phyloP scores from a whole-genome alignment of 2,888 invertebrate species.

The Reticulitermes lucifugus region DNA sequence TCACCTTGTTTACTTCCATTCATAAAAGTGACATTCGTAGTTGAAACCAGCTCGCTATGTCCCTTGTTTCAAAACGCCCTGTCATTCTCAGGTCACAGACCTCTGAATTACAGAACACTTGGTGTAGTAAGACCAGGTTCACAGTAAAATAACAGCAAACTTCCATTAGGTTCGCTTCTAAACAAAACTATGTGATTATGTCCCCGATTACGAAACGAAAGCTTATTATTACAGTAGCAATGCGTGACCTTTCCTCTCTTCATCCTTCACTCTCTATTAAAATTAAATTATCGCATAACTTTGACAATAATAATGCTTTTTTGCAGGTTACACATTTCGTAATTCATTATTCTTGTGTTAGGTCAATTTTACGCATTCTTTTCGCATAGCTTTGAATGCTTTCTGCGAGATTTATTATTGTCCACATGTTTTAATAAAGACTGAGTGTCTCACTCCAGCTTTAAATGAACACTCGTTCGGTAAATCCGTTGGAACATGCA shows the following conservation, averaged over 20 bases:
- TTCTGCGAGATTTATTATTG: too few species aligned
- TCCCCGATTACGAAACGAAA: neutral
- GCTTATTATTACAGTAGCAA: neutral
- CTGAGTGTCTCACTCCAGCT: too few species aligned
- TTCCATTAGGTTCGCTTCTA: neutral
- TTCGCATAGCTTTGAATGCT: too few species aligned
- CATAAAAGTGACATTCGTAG: too few species aligned
- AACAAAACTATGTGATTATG: slow-evolving; percentile 3
- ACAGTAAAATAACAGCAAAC: neutral
- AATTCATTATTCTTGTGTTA: too few species aligned
- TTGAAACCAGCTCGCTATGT: too few species aligned
- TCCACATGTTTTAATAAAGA: too few species aligned
- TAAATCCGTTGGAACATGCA: too few species aligned
- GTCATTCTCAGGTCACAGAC: neutral
- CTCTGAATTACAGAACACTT: neutral
- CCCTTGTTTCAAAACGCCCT: neutral
- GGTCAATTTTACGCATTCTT: too few species aligned
- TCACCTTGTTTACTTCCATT: neutral
- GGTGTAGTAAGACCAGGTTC: neutral
- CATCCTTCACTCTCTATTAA: neutral
- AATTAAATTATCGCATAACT: neutral
- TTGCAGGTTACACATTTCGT: neutral
- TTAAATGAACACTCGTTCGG: too few species aligned
- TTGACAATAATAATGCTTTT: neutral
- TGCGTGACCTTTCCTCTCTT: neutral